Percentiles rank a stretch among this genome's conserved stretches.
These are phyloP conservation scores for Sylvietta virens DNA, from an alignment of 2,113 vertebrate species.

Conservation along the genomic window DNA sequence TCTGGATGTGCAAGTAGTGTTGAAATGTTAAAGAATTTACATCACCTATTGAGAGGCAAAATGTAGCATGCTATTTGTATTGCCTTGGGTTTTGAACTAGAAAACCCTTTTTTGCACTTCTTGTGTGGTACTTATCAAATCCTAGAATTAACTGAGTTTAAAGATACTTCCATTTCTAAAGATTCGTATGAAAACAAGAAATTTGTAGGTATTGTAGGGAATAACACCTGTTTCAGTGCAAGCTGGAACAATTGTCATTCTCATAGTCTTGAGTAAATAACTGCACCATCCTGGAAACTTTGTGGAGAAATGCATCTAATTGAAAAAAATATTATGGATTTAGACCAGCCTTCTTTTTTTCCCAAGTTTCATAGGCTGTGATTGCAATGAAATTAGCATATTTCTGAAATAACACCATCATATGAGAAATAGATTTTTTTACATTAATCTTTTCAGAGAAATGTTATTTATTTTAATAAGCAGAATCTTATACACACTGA, in stretches of 20 bases:
- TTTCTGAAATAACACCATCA: not conserved
- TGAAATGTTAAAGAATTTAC: not conserved
- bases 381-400: not conserved
- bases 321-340: not conserved
- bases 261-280: not conserved
- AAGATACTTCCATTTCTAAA: not conserved
- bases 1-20: not conserved
- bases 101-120: not conserved
- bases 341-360: not conserved
- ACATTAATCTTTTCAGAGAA: not conserved
- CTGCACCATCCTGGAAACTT: not conserved
- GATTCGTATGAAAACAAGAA: not conserved
- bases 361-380: not conserved
- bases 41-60: not conserved
- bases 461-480: not conserved
- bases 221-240: not conserved
- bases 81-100: not conserved
- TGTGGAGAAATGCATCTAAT: not conserved
- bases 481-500: not conserved
- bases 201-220: not conserved
- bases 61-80: not conserved
- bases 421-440: not conserved
- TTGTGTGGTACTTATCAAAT: not conserved
- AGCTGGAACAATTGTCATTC: not conserved
- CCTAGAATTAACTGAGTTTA: not conserved